phyloP scores from a whole-genome alignment of 2,797 vertebrate species.

The Allobates femoralis region DNA sequence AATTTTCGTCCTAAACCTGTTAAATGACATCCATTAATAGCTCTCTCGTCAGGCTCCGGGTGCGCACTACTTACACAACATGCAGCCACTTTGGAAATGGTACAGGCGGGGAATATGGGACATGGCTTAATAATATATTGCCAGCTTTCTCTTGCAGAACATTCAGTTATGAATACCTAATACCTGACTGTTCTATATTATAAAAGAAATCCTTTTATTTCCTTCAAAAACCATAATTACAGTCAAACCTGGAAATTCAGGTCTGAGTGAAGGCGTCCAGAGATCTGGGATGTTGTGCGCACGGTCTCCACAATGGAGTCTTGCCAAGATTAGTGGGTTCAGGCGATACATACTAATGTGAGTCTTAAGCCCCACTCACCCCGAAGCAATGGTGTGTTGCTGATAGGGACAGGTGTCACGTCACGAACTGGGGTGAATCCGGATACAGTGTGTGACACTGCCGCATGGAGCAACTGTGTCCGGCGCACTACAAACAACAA shows the following conservation, averaged over 20 bases:
- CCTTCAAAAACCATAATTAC: not conserved
- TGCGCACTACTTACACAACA: conserved; percentile 28
- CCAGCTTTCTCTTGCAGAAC: not conserved
- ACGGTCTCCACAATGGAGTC: not conserved
- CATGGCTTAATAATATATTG: not conserved
- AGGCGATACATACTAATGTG: too few relatives aligned
- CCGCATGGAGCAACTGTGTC: too few relatives aligned
- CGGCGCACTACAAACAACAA: too few relatives aligned
- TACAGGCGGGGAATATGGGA: not conserved
- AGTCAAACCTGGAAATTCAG: not conserved
- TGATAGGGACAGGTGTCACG: too few relatives aligned
- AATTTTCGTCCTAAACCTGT: conserved; percentile 21
- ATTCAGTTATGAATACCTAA: not conserved
- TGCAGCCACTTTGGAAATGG: conserved; percentile 12
- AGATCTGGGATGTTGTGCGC: not conserved
- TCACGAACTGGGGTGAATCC: too few relatives aligned
- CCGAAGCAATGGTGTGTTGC: too few relatives aligned
- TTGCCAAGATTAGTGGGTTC: not conserved
- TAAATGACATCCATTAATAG: conserved; percentile 42
- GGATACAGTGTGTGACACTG: too few relatives aligned
- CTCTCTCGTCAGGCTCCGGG: not conserved
- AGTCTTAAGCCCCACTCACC: too few relatives aligned
- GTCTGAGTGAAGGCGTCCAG: not conserved
- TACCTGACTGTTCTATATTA: not conserved
- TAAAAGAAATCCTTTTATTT: not conserved